These are phyloP conservation scores for Anarrhichthys ocellatus DNA, from an alignment of 2,113 vertebrate species.

Conservation along the genomic window DNA sequence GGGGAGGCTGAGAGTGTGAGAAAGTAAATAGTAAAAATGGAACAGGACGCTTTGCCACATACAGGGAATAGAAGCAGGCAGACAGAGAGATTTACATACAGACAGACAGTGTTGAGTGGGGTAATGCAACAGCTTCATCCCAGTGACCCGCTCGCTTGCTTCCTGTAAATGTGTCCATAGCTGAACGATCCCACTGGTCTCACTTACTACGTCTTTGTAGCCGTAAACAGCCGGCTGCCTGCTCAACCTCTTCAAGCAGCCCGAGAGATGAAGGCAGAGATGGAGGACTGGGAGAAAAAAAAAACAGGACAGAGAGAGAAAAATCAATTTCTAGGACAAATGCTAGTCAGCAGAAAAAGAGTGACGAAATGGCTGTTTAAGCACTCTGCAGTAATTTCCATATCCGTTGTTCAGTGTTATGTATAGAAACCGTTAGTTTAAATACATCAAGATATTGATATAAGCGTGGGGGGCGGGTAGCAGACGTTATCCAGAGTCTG, in stretches of 20 bases:
- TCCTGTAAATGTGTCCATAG: constrained; percentile 63
- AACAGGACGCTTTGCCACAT: constrained; percentile 43
- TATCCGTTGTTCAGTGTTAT: constrained; percentile 40
- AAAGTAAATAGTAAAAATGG: constrained; percentile 75
- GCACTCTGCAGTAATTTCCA: constrained; percentile 68
- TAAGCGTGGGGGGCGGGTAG: neutral
- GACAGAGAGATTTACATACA: constrained; percentile 49
- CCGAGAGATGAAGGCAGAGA: constrained; percentile 41
- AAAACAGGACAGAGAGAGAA: constrained; percentile 3
- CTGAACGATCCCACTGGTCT: constrained; percentile 50
- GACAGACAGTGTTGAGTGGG: constrained; percentile 35
- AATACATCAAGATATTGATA: constrained; percentile 6
- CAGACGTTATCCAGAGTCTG: constrained; percentile 6
- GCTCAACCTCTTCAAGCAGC: constrained; percentile 45
- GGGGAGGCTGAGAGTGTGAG: constrained; percentile 67
- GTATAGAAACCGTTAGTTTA: constrained; percentile 28
- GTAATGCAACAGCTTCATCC: constrained; percentile 44
- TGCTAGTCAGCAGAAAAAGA: constrained; percentile 80
- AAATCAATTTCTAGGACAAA: constrained; percentile 67
- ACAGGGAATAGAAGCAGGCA: constrained; percentile 33
- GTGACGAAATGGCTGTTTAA: constrained; percentile 67
- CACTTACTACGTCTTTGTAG: constrained; percentile 48
- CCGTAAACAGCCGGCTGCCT: constrained; percentile 49
- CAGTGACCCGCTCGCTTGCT: constrained; percentile 21
- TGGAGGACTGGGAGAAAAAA: constrained; percentile 19